phyloP scores from a whole-genome alignment of 2,888 invertebrate genomes.

The Lycophotia porphyrea region DNA sequence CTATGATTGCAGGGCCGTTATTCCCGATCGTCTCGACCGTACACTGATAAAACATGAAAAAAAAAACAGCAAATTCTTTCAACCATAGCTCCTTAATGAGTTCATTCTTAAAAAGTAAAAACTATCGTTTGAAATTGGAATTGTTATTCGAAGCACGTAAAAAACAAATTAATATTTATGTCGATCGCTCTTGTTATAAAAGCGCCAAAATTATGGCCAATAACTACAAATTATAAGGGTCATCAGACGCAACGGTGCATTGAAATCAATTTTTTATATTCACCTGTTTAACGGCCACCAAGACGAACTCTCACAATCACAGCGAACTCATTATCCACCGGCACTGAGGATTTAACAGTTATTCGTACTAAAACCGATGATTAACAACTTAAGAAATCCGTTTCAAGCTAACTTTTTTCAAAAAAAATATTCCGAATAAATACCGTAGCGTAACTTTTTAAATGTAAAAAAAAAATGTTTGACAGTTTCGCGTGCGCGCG shows the following conservation, averaged over 20 bases:
- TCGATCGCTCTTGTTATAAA: conserved; percentile 46
- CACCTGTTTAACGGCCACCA: conserved; percentile 86
- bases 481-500: conserved; percentile 85
- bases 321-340: conserved; percentile 87
- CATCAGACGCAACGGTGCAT: conserved; percentile 76
- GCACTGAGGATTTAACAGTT: conserved; percentile 86
- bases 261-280: conserved; percentile 80
- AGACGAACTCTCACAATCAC: conserved; percentile 86
- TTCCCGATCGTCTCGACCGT: conserved; percentile 84
- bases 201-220: conserved; percentile 65
- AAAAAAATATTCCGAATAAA: conserved; percentile 60
- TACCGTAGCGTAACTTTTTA: conserved; percentile 59
- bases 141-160: conserved; percentile 56
- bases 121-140: conserved; percentile 46
- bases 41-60: conserved; percentile 78
- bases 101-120: conserved; percentile 59
- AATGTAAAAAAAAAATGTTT: conserved; percentile 69
- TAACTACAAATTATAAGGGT: conserved; percentile 64
- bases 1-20: conserved; percentile 90
- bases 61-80: conserved; percentile 67
- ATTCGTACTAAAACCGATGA: conserved; percentile 82
- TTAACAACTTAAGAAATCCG: conserved; percentile 73
- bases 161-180: conserved; percentile 69
- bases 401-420: conserved; percentile 36
- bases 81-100: conserved; percentile 65